Conservation (phyloP, 2,888 invertebrate species). For the Caenorhabditis japonica region DNA sequence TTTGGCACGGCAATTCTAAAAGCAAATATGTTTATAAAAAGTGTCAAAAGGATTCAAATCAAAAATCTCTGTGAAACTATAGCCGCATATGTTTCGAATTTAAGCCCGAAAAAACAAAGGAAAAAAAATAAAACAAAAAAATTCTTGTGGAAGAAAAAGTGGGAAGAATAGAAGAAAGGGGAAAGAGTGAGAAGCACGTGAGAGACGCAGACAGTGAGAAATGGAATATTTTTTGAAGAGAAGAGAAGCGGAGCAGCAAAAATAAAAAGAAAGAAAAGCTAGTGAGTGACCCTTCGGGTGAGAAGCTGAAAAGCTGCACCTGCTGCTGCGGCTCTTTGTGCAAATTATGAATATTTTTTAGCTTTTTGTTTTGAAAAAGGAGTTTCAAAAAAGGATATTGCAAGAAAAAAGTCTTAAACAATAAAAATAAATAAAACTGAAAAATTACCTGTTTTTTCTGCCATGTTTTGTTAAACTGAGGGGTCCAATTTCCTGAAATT, state of each 20-base stretch:
- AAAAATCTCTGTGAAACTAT: no score
- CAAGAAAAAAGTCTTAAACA: no score
- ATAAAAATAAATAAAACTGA: not conserved
- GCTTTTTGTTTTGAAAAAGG: no score
- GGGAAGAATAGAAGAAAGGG: slow-evolving; percentile 12
- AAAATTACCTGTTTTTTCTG: not conserved
- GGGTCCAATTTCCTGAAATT: slow-evolving; percentile 2
- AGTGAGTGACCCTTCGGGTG: no score
- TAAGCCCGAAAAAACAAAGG: slow-evolving; percentile 6
- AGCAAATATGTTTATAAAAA: no score
- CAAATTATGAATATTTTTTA: no score
- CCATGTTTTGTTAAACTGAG: not conserved
- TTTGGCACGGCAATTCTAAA: no score
- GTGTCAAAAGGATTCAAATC: no score
- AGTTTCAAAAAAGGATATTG: no score
- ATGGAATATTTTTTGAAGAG: slow-evolving; percentile 15
- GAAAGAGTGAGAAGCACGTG: no score
- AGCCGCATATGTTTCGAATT: not conserved
- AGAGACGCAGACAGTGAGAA: slow-evolving; percentile 11
- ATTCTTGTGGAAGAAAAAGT: slow-evolving; percentile 4
- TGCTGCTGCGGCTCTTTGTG: no score
- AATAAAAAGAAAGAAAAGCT: not conserved
- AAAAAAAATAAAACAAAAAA: not conserved
- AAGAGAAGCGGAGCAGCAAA: not conserved
- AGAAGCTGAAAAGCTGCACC: no score